Evolutionary conservation across 2,888 invertebrate genomes (phyloP).

Genomic region (Meiosimyza decipiens): DNA sequence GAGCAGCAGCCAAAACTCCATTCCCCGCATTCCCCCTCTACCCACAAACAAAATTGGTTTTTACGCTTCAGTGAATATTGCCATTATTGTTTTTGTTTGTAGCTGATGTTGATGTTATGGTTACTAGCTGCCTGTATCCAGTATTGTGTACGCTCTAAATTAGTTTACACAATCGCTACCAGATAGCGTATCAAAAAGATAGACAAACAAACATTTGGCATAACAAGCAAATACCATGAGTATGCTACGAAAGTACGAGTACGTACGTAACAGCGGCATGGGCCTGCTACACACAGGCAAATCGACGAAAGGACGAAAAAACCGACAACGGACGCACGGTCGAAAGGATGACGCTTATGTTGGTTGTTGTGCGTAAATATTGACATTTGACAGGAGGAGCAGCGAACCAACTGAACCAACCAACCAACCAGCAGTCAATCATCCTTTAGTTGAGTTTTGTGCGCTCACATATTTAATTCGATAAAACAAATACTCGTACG

Average conservation of each 20-base stretch:
- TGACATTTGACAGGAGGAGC: conserved; percentile 43
- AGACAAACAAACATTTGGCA: conserved; percentile 49
- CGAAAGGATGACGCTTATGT: conserved; percentile 23
- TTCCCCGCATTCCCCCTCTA: no score
- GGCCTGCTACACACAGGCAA: neutral
- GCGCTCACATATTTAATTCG: conserved; percentile 18
- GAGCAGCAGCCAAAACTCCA: conserved; percentile 1
- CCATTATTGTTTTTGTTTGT: conserved; percentile 36
- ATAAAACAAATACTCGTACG: conserved; percentile 3
- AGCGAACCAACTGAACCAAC: neutral
- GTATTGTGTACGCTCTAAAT: conserved; percentile 37
- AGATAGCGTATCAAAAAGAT: conserved; percentile 42
- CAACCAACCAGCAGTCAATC: conserved; percentile 1
- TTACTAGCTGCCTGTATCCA: conserved; percentile 14
- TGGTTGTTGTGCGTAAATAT: conserved; percentile 45
- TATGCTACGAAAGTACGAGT: neutral
- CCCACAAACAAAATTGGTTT: conserved; percentile 43
- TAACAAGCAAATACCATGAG: conserved; percentile 49
- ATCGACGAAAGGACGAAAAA: conserved; percentile 7
- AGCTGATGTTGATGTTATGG: conserved; percentile 8
- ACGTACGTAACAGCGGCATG: neutral
- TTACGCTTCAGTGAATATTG: conserved; percentile 44
- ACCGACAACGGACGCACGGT: neutral
- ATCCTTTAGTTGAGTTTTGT: neutral
- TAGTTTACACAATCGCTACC: conserved; percentile 43